Evolutionary conservation across 2,113 vertebrate genomes (phyloP).

Genomic region (Ranitomeya variabilis): DNA sequence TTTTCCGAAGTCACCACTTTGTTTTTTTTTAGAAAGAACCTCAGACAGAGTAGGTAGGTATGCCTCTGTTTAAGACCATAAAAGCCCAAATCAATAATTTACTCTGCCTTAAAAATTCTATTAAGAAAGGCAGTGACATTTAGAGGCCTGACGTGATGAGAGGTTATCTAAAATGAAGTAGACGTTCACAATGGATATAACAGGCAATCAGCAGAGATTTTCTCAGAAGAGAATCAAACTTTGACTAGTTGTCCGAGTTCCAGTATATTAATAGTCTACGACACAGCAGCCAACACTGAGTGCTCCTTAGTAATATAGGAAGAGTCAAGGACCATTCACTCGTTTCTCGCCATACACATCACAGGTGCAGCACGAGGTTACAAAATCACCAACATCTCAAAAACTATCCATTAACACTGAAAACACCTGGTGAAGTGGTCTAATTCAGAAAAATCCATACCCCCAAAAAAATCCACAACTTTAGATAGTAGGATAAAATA

Average conservation of each 20-base stretch:
- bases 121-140: background rate
- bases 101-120: background rate
- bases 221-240: slow-evolving; percentile 42
- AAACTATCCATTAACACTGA: background rate
- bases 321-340: background rate
- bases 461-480: background rate
- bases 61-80: no score
- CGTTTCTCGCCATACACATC: background rate
- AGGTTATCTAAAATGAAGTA: background rate
- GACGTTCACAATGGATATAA: slow-evolving; percentile 7
- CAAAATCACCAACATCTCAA: background rate
- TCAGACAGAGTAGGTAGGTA: no score
- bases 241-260: slow-evolving; percentile 18
- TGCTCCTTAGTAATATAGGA: slow-evolving; percentile 1
- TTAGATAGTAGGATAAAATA: background rate
- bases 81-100: no score
- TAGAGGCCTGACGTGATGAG: background rate
- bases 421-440: background rate
- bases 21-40: no score
- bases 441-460: background rate
- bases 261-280: slow-evolving; percentile 21
- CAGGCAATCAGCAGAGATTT: slow-evolving; percentile 1
- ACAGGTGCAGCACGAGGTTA: background rate
- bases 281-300: background rate
- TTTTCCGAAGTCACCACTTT: no score